Percentiles rank a stretch among this genome's conserved stretches.
Evolutionary conservation across 1,140 invertebrate genomes (phyloP).

Genomic region (Gryon sp.): DNA sequence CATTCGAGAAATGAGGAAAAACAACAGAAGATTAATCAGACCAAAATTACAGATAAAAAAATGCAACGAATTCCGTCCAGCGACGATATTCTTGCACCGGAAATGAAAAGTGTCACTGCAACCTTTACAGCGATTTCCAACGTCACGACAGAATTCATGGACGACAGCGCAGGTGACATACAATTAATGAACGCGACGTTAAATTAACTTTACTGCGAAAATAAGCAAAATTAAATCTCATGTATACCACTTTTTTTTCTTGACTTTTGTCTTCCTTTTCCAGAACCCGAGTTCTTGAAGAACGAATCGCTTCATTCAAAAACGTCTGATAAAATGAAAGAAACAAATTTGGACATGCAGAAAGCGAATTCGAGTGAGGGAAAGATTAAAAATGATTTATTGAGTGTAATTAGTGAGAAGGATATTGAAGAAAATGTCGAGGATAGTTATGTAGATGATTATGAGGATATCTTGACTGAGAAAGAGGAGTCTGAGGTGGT

Average conservation of each 20-base stretch:
- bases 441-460: slow-evolving; percentile 42
- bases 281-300: slow-evolving; percentile 1
- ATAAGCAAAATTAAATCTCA: slow-evolving; percentile 8
- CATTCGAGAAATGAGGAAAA: slow-evolving; percentile 10
- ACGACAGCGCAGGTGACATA: slow-evolving; percentile 30
- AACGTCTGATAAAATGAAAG: slow-evolving; percentile 1
- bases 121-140: neutral
- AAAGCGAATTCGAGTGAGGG: slow-evolving; percentile 1
- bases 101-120: slow-evolving; percentile 43
- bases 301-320: neutral
- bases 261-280: neutral
- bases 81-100: slow-evolving; percentile 15
- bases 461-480: slow-evolving; percentile 33
- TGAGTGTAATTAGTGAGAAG: slow-evolving; percentile 35
- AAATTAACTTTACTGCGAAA: neutral
- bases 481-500: slow-evolving; percentile 33
- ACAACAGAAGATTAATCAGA: slow-evolving; percentile 17
- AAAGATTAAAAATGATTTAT: neutral
- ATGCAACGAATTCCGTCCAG: slow-evolving; percentile 13
- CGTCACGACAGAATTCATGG: neutral
- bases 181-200: slow-evolving; percentile 29
- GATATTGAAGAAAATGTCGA: slow-evolving; percentile 19
- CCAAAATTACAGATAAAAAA: slow-evolving; percentile 32
- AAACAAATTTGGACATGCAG: slow-evolving; percentile 11
- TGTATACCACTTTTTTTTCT: slow-evolving; percentile 4